Percentiles rank a stretch among this genome's conserved stretches.
Conservation (phyloP, 2,113 vertebrate genomes). For the Mormyrus lacerda region DNA sequence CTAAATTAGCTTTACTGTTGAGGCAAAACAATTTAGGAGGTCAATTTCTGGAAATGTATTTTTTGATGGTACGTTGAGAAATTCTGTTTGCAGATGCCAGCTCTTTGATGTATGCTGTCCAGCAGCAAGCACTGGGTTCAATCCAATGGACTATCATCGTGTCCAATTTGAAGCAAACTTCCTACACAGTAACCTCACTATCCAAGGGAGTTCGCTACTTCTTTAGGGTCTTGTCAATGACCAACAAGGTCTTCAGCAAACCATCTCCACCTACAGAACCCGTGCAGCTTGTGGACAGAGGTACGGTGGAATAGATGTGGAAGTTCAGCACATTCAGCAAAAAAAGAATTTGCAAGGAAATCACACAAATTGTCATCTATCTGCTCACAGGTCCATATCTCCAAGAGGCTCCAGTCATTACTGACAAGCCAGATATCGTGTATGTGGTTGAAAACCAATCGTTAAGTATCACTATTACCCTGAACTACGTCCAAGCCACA, state of each 20-base stretch:
- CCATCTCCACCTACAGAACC: conserved; percentile 76
- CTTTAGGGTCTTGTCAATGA: conserved; percentile 85
- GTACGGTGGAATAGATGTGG: conserved; percentile 45
- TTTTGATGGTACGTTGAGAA: not conserved
- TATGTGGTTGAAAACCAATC: conserved; percentile 86
- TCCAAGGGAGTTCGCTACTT: conserved; percentile 77
- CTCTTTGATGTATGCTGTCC: conserved; percentile 81
- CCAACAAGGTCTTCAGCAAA: conserved; percentile 86
- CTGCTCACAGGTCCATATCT: conserved; percentile 70
- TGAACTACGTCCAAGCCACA: conserved; percentile 81
- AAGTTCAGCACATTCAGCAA: not conserved
- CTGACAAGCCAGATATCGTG: conserved; percentile 82
- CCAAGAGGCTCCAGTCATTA: conserved; percentile 73
- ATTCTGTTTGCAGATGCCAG: conserved; percentile 64
- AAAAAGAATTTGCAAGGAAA: not conserved
- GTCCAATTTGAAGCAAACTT: conserved; percentile 68
- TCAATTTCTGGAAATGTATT: not conserved
- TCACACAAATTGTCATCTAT: not conserved
- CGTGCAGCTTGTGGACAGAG: conserved; percentile 73
- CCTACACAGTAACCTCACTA: conserved; percentile 66
- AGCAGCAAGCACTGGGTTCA: conserved; percentile 86
- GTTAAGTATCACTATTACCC: conserved; percentile 71
- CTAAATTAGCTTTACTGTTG: not conserved
- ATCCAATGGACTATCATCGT: conserved; percentile 86
- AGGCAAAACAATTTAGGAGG: not conserved